Base-by-base conservation (phyloP, 2,113 vertebrate species). In the Siniperca chuatsi region DNA sequence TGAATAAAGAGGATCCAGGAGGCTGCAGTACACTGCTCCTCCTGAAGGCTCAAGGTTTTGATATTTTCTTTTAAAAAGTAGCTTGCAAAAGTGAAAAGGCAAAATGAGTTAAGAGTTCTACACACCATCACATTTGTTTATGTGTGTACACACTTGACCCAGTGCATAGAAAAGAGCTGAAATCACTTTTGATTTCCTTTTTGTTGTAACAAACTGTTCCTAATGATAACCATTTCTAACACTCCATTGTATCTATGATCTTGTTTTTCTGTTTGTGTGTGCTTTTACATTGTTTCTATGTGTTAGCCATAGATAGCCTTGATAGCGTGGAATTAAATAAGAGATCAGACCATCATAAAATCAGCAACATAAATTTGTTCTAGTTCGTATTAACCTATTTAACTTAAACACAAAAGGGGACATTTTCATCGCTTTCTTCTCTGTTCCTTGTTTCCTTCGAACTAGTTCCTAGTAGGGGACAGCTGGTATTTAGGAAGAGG, bases 401-500 rank as follows among this genome's bases (percentile, higher is more conserved):
- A 54, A 54, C 52, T 54, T 52, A 6, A 16, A 62, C n/a, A 54
- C 37, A 62, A 62, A 62, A 29, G 25, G 16, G 16, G 37, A 62
- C 16, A 4, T 60, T 35, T 50, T n/a, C 37, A 73, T 23, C 4
- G 7, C 33, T 11, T 21, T 66, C 50, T 54, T 58, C n/a, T 79
- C 20, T 79, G 70, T 74, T 60, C 54, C 33, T 35, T 75, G 44
- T 84, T 44, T 79, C 64, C 68, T 65, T 25, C 10, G 20, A 73
- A 66, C 52, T 54, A 76, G 72, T 71, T 65, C 44, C 29, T 76
- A 50, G 40, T 81, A 50, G 65, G 8, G 37, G 52, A 25, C 67
- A 29, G 21, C 62, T 75, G 75, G 75, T 84, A 68, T 68, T 69
- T 79, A 85, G 83, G 83, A 84, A 44, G 55, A 82, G 25, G 61